These are phyloP conservation scores for Poecile atricapillus DNA, from an alignment of 2,113 vertebrate genomes.

Conservation along the genomic window DNA sequence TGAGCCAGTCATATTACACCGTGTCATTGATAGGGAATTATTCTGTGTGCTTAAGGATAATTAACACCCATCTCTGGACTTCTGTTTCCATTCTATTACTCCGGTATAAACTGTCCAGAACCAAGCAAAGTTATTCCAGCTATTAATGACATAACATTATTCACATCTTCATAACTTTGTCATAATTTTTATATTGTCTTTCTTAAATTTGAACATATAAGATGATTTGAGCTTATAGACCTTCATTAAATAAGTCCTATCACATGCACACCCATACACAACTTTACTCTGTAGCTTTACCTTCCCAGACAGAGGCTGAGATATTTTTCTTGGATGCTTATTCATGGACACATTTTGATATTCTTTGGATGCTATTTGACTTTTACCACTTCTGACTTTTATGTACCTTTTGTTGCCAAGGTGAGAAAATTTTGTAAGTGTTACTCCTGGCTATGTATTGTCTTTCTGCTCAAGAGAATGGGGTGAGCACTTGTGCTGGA, in stretches of 20 bases:
- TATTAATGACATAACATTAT: neutral
- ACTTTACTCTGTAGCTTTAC: neutral
- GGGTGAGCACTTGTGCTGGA: neutral
- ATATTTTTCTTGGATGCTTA: neutral
- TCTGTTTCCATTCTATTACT: neutral
- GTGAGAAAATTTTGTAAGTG: neutral
- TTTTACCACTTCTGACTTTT: neutral
- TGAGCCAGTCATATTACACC: neutral
- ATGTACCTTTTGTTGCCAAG: neutral
- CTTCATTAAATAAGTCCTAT: neutral
- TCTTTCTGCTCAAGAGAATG: neutral
- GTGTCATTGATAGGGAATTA: neutral
- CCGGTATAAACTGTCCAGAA: neutral
- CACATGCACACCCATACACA: neutral
- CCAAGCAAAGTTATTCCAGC: neutral
- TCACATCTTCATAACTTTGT: neutral
- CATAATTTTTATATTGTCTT: neutral
- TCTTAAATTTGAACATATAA: neutral
- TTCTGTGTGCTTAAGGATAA: neutral
- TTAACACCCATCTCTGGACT: neutral
- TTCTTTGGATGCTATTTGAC: neutral
- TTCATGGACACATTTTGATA: neutral
- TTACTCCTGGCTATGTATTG: neutral
- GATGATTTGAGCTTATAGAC: neutral
- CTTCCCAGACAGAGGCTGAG: neutral